Evolutionary conservation across 2,888 invertebrate species (phyloP).

Genomic region (Trachelus tabidus): DNA sequence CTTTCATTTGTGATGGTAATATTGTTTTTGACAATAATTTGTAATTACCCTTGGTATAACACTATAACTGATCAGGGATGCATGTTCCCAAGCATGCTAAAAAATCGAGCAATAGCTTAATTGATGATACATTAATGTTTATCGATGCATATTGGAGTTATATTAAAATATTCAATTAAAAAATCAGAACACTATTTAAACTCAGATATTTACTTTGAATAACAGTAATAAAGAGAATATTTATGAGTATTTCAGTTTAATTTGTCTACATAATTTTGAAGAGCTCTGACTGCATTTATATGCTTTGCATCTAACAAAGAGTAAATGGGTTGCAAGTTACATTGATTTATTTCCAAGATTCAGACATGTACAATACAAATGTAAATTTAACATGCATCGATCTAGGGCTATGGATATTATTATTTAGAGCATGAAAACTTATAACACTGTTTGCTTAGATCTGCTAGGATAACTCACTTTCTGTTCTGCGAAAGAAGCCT

Average conservation of each 20-base stretch:
- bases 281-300: neutral
- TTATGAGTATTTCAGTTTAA: neutral
- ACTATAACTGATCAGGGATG: neutral
- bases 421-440: constrained; percentile 17
- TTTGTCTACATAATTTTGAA: neutral
- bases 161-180: neutral
- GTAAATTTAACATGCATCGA: constrained; percentile 34
- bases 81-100: neutral
- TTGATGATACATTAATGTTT: neutral
- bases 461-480: constrained; percentile 75
- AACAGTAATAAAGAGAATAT: neutral
- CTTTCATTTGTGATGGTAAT: neutral
- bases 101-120: neutral
- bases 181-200: neutral
- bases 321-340: constrained; percentile 18
- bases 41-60: neutral
- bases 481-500: constrained; percentile 89
- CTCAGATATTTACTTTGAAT: neutral
- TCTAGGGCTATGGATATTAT: constrained; percentile 23
- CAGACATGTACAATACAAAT: constrained; percentile 32
- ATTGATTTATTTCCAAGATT: constrained; percentile 34
- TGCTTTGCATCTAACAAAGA: neutral
- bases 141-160: neutral
- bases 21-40: neutral
- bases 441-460: constrained; percentile 8